Evolutionary conservation across 2,888 invertebrate genomes (phyloP), one percentile per base, ranked within the genome.

Genomic region (Eumacrocentrus americanus): DNA sequence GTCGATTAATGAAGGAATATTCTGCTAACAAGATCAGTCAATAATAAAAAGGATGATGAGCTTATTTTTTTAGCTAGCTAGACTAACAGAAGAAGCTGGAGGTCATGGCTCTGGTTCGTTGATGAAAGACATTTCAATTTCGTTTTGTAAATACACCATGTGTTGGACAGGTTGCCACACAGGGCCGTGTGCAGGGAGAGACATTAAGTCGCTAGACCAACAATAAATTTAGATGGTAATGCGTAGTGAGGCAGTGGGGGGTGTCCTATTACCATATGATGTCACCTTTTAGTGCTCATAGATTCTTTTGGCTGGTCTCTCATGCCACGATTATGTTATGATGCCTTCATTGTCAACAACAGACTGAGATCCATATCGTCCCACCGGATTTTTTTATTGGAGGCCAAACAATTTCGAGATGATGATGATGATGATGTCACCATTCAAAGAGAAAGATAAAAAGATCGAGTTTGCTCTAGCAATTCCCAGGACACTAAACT

Each of bases 101-200:
- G 18, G 42, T 42, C 20, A 42, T 42, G n/a, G n/a, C n/a, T n/a
- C n/a, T n/a, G n/a, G n/a, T n/a, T n/a, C 20, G 42, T 42, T 42
- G 20, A 42, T 42, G 42, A n/a, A 42, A 42, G 20, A 42, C 9
- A 18, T 42, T 16, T 42, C 18, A 42, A 18, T 7, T 42, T 4
- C 18, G 3, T 20, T 20, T 18, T 42, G 42, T 42, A 42, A 42
- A 42, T 42, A 42, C 20, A 40, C 5, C 38, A 42, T 42, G 18
- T 42, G 42, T 42, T 9, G 2, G 42, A 42, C 42, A 42, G 18
- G 42, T 42, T 42, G 42, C 4, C n/a, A n/a, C n/a, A n/a, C 37
- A 18, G 38, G 16, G 38, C 11, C 42, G 42, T 42, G 16, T 16
- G 42, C 42, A 42, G 18, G 42, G 9, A 42, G n/a, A n/a, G n/a